These are phyloP conservation scores for Formica selysi DNA, from an alignment of 1,140 invertebrate genomes.

Conservation along the genomic window DNA sequence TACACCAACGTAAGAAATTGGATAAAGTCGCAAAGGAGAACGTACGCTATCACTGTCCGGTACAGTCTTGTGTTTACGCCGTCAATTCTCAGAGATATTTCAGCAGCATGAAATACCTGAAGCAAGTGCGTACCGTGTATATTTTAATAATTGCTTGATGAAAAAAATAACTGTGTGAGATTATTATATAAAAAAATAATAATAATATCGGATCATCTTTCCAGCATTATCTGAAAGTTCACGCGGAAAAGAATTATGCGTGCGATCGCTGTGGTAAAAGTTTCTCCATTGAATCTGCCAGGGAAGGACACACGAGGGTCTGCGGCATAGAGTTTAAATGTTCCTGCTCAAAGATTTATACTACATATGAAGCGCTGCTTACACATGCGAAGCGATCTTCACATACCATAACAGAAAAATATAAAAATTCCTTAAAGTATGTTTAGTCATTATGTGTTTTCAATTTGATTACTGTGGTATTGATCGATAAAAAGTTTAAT, in stretches of 20 bases:
- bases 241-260: conserved; percentile 87
- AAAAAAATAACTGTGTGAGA: not conserved
- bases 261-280: conserved; percentile 87
- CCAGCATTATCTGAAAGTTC: conserved; percentile 89
- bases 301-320: conserved; percentile 85
- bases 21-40: conserved; percentile 79
- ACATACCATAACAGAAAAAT: conserved; percentile 84
- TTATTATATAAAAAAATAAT: not conserved
- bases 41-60: conserved; percentile 83
- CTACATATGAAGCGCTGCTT: conserved; percentile 87
- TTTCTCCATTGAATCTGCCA: conserved; percentile 86
- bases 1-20: conserved; percentile 81
- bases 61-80: conserved; percentile 83
- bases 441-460: conserved; percentile 16
- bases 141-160: not conserved
- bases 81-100: conserved; percentile 81
- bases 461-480: too few species aligned
- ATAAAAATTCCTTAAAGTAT: conserved; percentile 79
- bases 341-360: conserved; percentile 86
- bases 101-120: conserved; percentile 84
- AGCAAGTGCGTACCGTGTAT: conserved; percentile 80
- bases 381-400: conserved; percentile 87
- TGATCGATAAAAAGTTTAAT: not conserved
- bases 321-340: conserved; percentile 87
- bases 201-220: not conserved